These are phyloP conservation scores for Perizoma flavofasciatum DNA, from an alignment of 2,888 invertebrate species.

Conservation along the genomic window DNA sequence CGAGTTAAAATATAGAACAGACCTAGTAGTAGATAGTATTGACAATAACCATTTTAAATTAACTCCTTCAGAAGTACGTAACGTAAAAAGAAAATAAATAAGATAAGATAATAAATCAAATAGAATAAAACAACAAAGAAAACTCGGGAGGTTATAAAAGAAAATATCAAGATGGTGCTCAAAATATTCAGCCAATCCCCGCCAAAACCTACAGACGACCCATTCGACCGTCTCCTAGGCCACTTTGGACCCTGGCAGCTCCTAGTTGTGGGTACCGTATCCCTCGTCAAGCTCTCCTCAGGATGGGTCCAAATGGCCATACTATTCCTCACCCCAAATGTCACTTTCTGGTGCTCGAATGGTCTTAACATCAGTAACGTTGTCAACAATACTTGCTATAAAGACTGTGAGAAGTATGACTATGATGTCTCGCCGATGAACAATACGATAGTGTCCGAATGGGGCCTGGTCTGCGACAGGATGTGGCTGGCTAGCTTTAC, in stretches of 20 bases:
- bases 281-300: conserved; percentile 88
- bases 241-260: conserved; percentile 89
- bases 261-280: conserved; percentile 85
- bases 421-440: conserved; percentile 86
- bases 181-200: conserved; percentile 44
- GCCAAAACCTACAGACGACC: conserved; percentile 56
- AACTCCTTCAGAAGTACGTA: too few relatives aligned
- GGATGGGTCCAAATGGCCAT: conserved; percentile 91
- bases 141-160: not conserved
- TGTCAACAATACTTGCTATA: conserved; percentile 68
- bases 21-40: too few relatives aligned
- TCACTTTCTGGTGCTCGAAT: conserved; percentile 23
- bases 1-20: too few relatives aligned
- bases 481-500: conserved; percentile 87
- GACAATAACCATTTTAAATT: too few relatives aligned
- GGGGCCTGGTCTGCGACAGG: conserved; percentile 88
- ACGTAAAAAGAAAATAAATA: too few relatives aligned
- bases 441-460: conserved; percentile 89
- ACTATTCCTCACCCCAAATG: conserved; percentile 84
- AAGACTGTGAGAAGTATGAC: conserved; percentile 78
- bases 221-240: conserved; percentile 63
- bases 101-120: too few relatives aligned
- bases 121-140: not conserved
- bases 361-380: not conserved
- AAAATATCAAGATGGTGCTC: conserved; percentile 55